Conservation (phyloP, 2,888 invertebrate genomes). For the Drosophila fungiperda region DNA sequence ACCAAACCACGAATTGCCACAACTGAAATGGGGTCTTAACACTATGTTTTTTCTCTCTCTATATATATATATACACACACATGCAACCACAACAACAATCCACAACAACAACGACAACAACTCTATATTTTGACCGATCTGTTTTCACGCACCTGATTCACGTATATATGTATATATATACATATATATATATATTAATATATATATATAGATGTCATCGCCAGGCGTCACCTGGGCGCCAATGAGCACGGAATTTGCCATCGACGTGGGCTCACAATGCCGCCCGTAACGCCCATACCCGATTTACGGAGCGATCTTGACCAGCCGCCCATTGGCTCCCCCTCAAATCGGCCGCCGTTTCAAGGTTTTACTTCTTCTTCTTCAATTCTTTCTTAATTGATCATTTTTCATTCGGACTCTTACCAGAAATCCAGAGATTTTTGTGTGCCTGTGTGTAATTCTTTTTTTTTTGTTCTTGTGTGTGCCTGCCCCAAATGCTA, state of each 20-base stretch:
- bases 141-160: constrained; percentile 35
- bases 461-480: constrained; percentile 28
- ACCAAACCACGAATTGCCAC: constrained; percentile 42
- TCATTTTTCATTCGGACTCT: constrained; percentile 18
- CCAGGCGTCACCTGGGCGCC: constrained; percentile 85
- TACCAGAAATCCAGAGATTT: constrained; percentile 7
- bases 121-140: constrained; percentile 29
- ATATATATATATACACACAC: constrained; percentile 33
- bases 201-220: constrained; percentile 74
- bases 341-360: constrained; percentile 84
- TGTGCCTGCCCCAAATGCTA: constrained; percentile 22
- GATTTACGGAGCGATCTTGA: constrained; percentile 89
- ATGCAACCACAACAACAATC: constrained; percentile 41
- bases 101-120: constrained; percentile 33
- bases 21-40: constrained; percentile 58
- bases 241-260: constrained; percentile 95
- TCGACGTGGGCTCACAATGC: constrained; percentile 93
- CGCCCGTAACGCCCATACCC: constrained; percentile 93
- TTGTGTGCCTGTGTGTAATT: constrained; percentile 12
- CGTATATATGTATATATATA: constrained; percentile 55
- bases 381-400: constrained; percentile 41
- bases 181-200: constrained; percentile 53
- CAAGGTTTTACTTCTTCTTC: constrained; percentile 82
- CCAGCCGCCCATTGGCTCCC: constrained; percentile 83
- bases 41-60: constrained; percentile 44